These are phyloP conservation scores for Cataglyphis cursor DNA, from an alignment of 2,888 invertebrate genomes.

Conservation along the genomic window DNA sequence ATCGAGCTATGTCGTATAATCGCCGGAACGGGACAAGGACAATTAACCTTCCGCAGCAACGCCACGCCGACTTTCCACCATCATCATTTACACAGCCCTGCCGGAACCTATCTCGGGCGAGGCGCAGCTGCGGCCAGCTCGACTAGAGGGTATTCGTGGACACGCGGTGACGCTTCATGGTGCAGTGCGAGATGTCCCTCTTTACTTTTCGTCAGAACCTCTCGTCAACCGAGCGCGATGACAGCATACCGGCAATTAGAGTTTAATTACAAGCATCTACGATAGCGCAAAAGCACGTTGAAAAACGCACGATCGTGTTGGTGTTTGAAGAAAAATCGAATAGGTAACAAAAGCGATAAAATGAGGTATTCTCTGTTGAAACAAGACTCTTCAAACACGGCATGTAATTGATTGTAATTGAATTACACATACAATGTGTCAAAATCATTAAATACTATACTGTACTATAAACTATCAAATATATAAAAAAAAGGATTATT, in stretches of 20 bases:
- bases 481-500: neutral
- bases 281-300: slow-evolving; percentile 46
- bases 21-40: slow-evolving; percentile 40
- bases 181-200: slow-evolving; percentile 41
- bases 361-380: slow-evolving; percentile 13
- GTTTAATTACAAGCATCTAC: slow-evolving; percentile 64
- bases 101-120: slow-evolving; percentile 31
- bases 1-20: slow-evolving; percentile 44
- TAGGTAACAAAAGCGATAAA: neutral
- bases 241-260: slow-evolving; percentile 59
- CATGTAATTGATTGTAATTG: neutral
- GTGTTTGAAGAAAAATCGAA: slow-evolving; percentile 19
- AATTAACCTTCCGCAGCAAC: slow-evolving; percentile 52
- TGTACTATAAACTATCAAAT: neutral
- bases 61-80: slow-evolving; percentile 41
- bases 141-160: slow-evolving; percentile 57
- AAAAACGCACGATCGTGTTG: slow-evolving; percentile 1
- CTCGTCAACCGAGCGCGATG: slow-evolving; percentile 44
- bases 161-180: slow-evolving; percentile 37
- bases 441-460: neutral
- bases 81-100: slow-evolving; percentile 57
- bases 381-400: neutral
- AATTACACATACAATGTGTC: neutral
- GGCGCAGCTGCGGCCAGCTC: slow-evolving; percentile 56
- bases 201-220: slow-evolving; percentile 58